Percentiles rank a stretch among this genome's conserved stretches.
Evolutionary conservation across 2,797 vertebrate genomes (phyloP).

Genomic region (Cirrhinus molitorella): DNA sequence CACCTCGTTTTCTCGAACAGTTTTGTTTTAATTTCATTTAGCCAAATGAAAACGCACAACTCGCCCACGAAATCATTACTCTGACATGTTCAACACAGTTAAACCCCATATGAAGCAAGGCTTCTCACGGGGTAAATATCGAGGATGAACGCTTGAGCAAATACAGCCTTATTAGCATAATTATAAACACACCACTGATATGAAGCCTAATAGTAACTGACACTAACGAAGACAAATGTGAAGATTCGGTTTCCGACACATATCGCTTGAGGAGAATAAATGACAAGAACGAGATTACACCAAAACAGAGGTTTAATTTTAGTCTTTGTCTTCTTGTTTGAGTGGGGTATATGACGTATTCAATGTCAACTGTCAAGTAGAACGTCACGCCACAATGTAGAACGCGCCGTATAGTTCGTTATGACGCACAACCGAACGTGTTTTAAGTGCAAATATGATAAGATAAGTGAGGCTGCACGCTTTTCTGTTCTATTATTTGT

Average conservation of each 20-base stretch:
- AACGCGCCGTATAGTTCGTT: conserved; percentile 17
- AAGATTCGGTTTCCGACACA: conserved; percentile 25
- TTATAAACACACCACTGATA: conserved; percentile 23
- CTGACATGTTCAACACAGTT: conserved; percentile 7
- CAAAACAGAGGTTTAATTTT: conserved; percentile 29
- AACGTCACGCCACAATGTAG: conserved; percentile 31
- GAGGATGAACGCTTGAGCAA: conserved; percentile 28
- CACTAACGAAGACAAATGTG: conserved; percentile 52
- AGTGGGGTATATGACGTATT: conserved; percentile 24
- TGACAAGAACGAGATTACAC: conserved; percentile 13
- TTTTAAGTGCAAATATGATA: background rate
- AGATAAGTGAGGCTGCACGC: background rate
- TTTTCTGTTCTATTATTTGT: background rate
- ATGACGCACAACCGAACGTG: conserved; percentile 40
- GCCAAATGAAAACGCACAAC: conserved; percentile 5
- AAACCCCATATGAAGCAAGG: conserved; percentile 1
- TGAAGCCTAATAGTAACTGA: conserved; percentile 39
- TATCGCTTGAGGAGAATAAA: conserved; percentile 9
- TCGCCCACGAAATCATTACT: background rate
- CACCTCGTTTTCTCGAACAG: background rate
- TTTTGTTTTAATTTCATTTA: background rate
- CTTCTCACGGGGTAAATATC: conserved; percentile 1
- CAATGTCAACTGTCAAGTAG: background rate
- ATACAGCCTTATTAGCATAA: conserved; percentile 40
- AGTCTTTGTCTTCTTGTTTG: conserved; percentile 15